A percentile compares a stretch with the other conserved stretches of the same genome.
Evolutionary conservation across 2,888 invertebrate species (phyloP).

Genomic region (Platycheirus albimanus): DNA sequence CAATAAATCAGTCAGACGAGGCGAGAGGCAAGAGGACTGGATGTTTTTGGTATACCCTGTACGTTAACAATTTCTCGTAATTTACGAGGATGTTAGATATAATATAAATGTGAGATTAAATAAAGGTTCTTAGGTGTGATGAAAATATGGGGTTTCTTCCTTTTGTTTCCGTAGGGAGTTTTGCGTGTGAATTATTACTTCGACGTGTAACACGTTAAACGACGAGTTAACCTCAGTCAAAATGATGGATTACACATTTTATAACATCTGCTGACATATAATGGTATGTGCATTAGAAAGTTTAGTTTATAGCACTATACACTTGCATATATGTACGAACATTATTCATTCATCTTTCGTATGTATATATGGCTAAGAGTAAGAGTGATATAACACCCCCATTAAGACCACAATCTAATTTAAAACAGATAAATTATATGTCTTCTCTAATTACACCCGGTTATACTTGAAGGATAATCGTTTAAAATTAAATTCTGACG

Average conservation of each 20-base stretch:
- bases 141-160: background rate
- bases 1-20: slow-evolving; percentile 61
- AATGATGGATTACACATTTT: slow-evolving; percentile 38
- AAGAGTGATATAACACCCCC: background rate
- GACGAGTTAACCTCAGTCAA: slow-evolving; percentile 29
- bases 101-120: slow-evolving; percentile 49
- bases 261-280: slow-evolving; percentile 33
- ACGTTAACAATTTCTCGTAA: slow-evolving; percentile 34
- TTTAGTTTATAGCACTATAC: slow-evolving; percentile 16
- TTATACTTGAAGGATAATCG: background rate
- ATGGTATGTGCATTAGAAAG: slow-evolving; percentile 27
- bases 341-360: slow-evolving; percentile 17
- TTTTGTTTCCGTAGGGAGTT: slow-evolving; percentile 8
- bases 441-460: slow-evolving; percentile 5
- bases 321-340: background rate
- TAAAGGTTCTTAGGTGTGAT: slow-evolving; percentile 31
- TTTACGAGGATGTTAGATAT: slow-evolving; percentile 59
- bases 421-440: slow-evolving; percentile 33
- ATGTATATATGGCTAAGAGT: background rate
- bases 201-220: slow-evolving; percentile 36
- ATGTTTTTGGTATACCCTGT: background rate
- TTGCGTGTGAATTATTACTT: slow-evolving; percentile 34
- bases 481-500: background rate
- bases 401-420: slow-evolving; percentile 11
- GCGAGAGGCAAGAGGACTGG: too few relatives aligned